Percentiles rank a stretch among this genome's conserved stretches.
phyloP scores from a whole-genome alignment of 2,113 vertebrate genomes.

The Papio anubis region DNA sequence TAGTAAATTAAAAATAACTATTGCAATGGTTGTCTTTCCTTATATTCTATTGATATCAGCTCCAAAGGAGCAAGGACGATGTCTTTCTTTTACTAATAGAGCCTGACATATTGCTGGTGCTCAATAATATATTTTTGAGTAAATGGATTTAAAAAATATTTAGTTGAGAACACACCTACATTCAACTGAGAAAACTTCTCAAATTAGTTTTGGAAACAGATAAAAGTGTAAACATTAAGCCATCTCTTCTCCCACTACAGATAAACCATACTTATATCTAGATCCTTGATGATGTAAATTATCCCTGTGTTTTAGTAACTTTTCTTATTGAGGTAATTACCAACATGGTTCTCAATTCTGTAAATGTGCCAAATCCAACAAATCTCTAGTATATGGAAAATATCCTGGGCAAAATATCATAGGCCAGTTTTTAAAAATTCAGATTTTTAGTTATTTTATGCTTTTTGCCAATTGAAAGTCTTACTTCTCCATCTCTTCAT shows the following conservation, averaged over 20 bases:
- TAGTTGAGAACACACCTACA: neutral
- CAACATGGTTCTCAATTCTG: neutral
- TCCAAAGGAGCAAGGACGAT: neutral
- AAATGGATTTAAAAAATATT: neutral
- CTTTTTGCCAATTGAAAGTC: neutral
- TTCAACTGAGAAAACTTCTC: neutral
- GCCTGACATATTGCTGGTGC: fast-evolving
- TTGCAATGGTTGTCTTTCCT: neutral
- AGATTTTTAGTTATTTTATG: neutral
- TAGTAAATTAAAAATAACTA: neutral
- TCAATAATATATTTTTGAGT: neutral
- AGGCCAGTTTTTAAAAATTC: neutral
- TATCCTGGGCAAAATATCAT: neutral
- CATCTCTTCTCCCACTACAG: neutral
- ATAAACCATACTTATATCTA: neutral
- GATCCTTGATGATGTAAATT: neutral
- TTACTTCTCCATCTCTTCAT: neutral
- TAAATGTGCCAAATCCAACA: neutral
- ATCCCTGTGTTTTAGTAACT: neutral
- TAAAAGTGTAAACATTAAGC: neutral
- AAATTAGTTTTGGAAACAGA: neutral
- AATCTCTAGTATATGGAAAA: neutral
- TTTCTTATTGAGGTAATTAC: neutral
- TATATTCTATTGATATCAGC: neutral
- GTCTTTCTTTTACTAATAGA: neutral